Conservation (phyloP, 2,113 vertebrate genomes). For the Melanocharis versteri region DNA sequence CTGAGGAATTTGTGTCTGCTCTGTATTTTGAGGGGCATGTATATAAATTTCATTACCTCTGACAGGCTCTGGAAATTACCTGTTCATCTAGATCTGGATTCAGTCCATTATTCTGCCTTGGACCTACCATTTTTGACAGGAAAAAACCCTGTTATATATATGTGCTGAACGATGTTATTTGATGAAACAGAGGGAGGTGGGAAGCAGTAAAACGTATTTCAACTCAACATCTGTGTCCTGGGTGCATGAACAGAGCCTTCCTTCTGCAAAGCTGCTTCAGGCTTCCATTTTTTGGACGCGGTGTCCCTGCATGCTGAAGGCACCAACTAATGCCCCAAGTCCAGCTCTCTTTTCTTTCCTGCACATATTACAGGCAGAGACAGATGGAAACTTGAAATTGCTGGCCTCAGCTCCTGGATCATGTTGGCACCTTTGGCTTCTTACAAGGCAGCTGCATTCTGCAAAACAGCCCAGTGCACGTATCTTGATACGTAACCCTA, state of each 20-base stretch:
- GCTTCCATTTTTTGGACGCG: background rate
- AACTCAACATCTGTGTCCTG: background rate
- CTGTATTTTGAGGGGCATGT: background rate
- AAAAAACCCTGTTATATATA: background rate
- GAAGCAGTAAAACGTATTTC: background rate
- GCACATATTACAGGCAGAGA: constrained; percentile 74
- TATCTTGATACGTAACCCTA: constrained; percentile 84
- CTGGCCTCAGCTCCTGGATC: constrained; percentile 76
- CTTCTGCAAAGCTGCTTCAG: background rate
- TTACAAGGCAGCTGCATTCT: constrained; percentile 75
- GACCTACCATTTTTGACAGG: background rate
- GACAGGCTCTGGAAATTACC: background rate
- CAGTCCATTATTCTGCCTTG: background rate
- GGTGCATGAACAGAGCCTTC: background rate
- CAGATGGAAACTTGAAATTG: constrained; percentile 76
- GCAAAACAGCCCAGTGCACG: constrained; percentile 72
- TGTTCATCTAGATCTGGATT: background rate
- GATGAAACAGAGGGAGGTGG: background rate
- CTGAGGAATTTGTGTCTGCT: background rate
- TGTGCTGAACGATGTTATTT: background rate
- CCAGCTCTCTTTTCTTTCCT: constrained; percentile 15
- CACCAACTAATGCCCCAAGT: background rate
- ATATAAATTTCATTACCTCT: background rate
- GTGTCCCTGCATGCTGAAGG: background rate
- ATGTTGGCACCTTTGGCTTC: constrained; percentile 63